Conservation (phyloP, 2,113 vertebrate species). For the Pterocles gutturalis region DNA sequence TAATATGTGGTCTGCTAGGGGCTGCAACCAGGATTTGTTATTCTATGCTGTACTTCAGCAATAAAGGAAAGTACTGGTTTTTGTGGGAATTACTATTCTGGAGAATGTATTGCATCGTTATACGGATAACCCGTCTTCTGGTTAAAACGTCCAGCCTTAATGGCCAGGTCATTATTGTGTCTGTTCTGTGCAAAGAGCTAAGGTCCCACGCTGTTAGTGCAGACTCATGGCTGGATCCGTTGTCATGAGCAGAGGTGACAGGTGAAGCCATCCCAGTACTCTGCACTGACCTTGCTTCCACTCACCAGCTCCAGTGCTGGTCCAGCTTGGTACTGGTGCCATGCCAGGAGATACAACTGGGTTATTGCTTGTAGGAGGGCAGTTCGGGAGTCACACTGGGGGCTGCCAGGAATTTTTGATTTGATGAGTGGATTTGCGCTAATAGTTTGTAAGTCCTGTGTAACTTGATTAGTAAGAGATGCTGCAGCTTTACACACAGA, state of each 20-base stretch:
- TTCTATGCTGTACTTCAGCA: background rate
- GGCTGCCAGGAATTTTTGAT: background rate
- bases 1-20: background rate
- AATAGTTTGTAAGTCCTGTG: accelerated
- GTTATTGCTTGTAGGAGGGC: background rate
- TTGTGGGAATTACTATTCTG: background rate
- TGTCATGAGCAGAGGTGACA: background rate
- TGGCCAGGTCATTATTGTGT: accelerated
- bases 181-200: background rate
- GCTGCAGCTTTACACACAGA: accelerated
- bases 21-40: background rate
- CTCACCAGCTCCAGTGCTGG: accelerated
- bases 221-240: background rate
- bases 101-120: background rate
- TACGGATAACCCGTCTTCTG: background rate
- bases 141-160: background rate
- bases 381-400: background rate
- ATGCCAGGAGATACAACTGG: accelerated
- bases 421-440: background rate
- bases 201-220: background rate
- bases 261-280: accelerated
- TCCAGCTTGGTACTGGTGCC: no score
- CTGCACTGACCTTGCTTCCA: no score
- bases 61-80: background rate
- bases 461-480: background rate